phyloP scores from a whole-genome alignment of 2,888 invertebrate genomes.

The Ferdinandea cuprea region DNA sequence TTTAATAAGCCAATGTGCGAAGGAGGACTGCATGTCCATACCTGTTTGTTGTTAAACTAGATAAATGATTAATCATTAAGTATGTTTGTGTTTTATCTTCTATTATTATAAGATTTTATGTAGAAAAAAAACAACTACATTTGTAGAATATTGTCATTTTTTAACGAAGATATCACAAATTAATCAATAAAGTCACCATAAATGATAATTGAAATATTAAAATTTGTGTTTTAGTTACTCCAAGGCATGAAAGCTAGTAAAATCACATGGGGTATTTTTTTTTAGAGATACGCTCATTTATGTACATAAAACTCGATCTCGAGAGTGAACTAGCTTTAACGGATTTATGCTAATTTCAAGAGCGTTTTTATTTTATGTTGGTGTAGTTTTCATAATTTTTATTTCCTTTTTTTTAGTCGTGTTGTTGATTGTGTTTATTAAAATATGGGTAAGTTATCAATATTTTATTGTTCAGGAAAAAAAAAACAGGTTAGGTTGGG shows the following conservation, averaged over 20 bases:
- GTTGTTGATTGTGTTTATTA: too few relatives aligned
- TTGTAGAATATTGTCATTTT: constrained; percentile 58
- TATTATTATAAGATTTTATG: constrained; percentile 4
- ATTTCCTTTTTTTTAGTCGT: too few relatives aligned
- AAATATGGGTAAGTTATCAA: too few relatives aligned
- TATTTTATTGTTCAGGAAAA: too few relatives aligned
- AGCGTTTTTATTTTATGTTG: too few relatives aligned
- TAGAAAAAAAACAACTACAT: constrained; percentile 32
- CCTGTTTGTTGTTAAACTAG: constrained; percentile 30
- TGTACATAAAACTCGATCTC: too few relatives aligned
- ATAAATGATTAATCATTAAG: constrained; percentile 30
- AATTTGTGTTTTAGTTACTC: background rate
- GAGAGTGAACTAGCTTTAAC: too few relatives aligned
- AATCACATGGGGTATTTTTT: too few relatives aligned
- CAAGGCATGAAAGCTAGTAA: background rate
- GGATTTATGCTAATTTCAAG: too few relatives aligned
- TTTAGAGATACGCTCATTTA: too few relatives aligned
- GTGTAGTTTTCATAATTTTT: too few relatives aligned
- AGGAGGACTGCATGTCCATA: background rate
- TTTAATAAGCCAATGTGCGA: background rate
- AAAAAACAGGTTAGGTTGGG: too few relatives aligned
- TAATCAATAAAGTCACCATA: constrained; percentile 65
- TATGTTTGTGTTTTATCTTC: constrained; percentile 32
- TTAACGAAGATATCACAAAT: constrained; percentile 39
- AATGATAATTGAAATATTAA: constrained; percentile 30